phyloP scores from a whole-genome alignment of 2,113 vertebrate species.

The Thamnophis sirtalis region DNA sequence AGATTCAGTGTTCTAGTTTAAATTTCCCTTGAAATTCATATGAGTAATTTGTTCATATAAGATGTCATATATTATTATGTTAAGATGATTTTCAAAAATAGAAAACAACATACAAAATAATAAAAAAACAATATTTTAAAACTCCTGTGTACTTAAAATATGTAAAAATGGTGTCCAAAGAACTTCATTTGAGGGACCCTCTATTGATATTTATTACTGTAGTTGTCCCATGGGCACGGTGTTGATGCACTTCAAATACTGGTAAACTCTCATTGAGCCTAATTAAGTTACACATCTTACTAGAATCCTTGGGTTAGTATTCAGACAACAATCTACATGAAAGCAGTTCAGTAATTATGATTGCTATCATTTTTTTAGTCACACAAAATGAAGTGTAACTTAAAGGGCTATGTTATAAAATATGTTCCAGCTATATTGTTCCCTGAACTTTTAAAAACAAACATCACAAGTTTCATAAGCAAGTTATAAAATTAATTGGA shows the following conservation, averaged over 20 bases:
- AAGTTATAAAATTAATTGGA: not conserved
- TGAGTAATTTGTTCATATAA: not conserved
- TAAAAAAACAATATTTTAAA: not conserved
- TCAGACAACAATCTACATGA: not conserved
- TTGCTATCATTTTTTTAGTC: not conserved
- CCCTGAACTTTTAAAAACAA: not conserved
- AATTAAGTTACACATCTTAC: not conserved
- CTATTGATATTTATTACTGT: not conserved
- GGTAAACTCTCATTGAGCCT: not conserved
- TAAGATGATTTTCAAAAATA: not conserved
- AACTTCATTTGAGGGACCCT: not conserved
- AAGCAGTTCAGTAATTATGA: not conserved
- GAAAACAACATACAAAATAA: not conserved
- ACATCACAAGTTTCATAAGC: not conserved
- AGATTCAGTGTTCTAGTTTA: not conserved
- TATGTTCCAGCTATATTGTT: not conserved
- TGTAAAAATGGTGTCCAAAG: not conserved
- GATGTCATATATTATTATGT: not conserved
- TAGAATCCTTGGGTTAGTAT: not conserved
- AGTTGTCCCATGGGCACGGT: not conserved
- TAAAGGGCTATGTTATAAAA: not conserved
- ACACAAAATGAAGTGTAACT: not conserved
- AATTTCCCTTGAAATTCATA: fast-evolving
- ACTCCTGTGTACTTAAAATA: not conserved
- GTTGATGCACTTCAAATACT: not conserved